Conservation (phyloP, 2,797 vertebrate genomes). For the Kryptopterus vitreolus region DNA sequence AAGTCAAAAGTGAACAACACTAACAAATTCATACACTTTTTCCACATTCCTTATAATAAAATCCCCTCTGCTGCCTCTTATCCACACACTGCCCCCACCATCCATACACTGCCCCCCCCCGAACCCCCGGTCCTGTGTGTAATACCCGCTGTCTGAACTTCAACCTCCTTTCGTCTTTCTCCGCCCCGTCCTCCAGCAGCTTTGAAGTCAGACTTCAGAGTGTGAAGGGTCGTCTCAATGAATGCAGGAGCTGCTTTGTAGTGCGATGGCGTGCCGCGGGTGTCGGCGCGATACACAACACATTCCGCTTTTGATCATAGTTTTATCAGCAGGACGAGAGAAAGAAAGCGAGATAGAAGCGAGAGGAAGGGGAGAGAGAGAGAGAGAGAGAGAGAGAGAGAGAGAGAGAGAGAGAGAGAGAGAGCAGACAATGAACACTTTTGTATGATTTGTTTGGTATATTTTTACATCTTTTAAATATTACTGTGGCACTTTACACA, state of each 20-base stretch:
- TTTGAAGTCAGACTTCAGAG: constrained; percentile 73
- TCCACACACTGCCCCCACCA: constrained; percentile 59
- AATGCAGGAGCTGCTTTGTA: constrained; percentile 40
- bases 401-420: neutral
- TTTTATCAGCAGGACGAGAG: neutral
- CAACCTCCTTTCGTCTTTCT: constrained; percentile 51
- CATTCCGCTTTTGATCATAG: constrained; percentile 36
- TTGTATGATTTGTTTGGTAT: too few species aligned
- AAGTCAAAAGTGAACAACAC: too few species aligned
- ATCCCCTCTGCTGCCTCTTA: too few species aligned
- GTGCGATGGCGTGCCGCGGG: neutral
- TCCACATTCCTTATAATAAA: too few species aligned
- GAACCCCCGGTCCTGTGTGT: constrained; percentile 57
- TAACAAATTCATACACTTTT: too few species aligned
- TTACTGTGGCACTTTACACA: too few species aligned
- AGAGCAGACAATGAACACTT: too few species aligned
- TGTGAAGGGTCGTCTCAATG: constrained; percentile 70
- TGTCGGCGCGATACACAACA: neutral
- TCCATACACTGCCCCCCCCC: constrained; percentile 55
- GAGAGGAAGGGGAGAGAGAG: neutral
- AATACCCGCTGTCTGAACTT: constrained; percentile 48
- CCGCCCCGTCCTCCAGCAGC: constrained; percentile 28
- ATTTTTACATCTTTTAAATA: too few species aligned
- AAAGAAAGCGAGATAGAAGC: neutral
- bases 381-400: neutral